Evolutionary conservation across 2,797 vertebrate genomes (phyloP).

Genomic region (Corythornis leucogaster): DNA sequence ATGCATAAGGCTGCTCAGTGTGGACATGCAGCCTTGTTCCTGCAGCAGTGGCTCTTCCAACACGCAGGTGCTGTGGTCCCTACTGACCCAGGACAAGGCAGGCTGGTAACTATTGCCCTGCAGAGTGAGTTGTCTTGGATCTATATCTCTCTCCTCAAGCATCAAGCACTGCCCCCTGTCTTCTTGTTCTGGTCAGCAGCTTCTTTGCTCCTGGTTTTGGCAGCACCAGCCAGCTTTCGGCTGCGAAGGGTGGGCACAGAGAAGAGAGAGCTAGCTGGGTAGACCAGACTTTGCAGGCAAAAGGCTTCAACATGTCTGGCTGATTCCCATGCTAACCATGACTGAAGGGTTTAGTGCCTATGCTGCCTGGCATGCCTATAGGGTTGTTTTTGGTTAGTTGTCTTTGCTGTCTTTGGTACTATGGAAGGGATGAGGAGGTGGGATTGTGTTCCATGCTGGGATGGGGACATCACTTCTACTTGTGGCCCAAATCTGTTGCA

Average conservation of each 20-base stretch:
- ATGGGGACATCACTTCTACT: neutral
- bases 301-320: neutral
- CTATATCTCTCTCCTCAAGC: neutral
- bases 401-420: neutral
- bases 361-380: neutral
- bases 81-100: neutral
- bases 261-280: neutral
- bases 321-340: neutral
- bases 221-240: neutral
- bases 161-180: neutral
- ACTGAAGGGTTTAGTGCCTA: neutral
- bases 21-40: neutral
- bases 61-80: neutral
- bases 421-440: neutral
- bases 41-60: neutral
- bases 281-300: neutral
- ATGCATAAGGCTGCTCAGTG: rapidly evolving
- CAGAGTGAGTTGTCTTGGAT: neutral
- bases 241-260: neutral
- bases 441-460: neutral
- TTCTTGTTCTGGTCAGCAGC: neutral
- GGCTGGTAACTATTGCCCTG: neutral
- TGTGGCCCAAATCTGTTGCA: neutral
- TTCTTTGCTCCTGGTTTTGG: neutral
- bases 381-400: neutral